phyloP scores from a whole-genome alignment of 2,888 invertebrate species.

The Agrotis segetum region DNA sequence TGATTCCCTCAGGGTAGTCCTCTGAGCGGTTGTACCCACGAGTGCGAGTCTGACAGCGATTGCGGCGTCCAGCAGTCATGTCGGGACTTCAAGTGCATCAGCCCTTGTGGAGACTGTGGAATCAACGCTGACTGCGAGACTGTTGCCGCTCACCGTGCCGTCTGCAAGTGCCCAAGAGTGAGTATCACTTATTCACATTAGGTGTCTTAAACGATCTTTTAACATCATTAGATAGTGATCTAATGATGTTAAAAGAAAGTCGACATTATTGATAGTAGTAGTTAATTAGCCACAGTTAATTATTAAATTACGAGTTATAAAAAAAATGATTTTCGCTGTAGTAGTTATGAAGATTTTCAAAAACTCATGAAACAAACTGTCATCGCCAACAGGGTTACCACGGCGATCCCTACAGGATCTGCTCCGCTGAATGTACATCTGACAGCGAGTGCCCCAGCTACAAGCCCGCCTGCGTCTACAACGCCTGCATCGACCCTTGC shows the following conservation, averaged over 20 bases:
- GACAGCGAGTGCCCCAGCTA: slow-evolving; percentile 95
- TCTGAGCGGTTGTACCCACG: slow-evolving; percentile 94
- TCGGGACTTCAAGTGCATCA: slow-evolving; percentile 94
- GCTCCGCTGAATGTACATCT: slow-evolving; percentile 95
- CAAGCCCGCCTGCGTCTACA: slow-evolving; percentile 95
- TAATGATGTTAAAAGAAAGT: no score
- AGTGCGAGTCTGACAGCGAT: slow-evolving; percentile 95
- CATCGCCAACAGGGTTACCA: slow-evolving; percentile 92
- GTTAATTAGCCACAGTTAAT: no score
- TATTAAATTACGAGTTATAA: no score
- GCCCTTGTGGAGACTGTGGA: slow-evolving; percentile 95
- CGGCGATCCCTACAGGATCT: slow-evolving; percentile 94
- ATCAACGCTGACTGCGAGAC: slow-evolving; percentile 94
- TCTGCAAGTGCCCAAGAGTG: slow-evolving; percentile 95
- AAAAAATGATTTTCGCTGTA: no score
- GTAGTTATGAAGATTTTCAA: not conserved
- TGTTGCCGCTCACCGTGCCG: slow-evolving; percentile 94
- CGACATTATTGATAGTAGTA: no score
- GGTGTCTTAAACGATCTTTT: no score
- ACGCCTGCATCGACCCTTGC: slow-evolving; percentile 96
- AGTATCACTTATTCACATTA: slow-evolving; percentile 46
- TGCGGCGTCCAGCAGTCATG: slow-evolving; percentile 94
- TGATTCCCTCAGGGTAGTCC: slow-evolving; percentile 92
- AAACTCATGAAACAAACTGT: not conserved
- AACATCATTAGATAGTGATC: no score